Evolutionary conservation across 64 coral and sea anemone species (phyloP).

Genomic region (Montipora cactus): DNA sequence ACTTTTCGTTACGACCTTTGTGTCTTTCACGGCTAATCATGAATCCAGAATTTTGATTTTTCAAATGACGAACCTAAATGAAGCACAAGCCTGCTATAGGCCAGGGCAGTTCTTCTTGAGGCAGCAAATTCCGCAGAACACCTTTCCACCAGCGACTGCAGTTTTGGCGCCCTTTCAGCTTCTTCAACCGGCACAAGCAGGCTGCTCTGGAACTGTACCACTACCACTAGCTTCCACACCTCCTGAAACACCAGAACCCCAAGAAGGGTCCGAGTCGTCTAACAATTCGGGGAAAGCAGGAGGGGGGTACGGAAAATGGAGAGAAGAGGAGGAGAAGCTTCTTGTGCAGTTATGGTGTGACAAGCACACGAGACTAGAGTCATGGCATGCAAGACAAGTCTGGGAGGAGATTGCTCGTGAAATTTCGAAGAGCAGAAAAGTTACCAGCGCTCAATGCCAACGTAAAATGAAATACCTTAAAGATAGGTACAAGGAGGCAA

Average conservation of each 20-base stretch:
- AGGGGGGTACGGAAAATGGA: constrained; percentile 24
- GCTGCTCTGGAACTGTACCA: not conserved
- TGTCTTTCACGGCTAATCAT: too few relatives aligned
- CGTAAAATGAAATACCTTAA: constrained; percentile 48
- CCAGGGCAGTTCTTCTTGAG: not conserved
- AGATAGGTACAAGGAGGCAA: constrained; percentile 55
- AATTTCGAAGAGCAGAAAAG: not conserved
- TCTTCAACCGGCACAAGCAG: constrained; percentile 19
- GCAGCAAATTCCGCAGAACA: constrained; percentile 8
- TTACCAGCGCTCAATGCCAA: constrained; percentile 27
- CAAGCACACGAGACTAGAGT: constrained; percentile 29
- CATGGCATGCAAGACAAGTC: not conserved
- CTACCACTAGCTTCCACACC: not conserved
- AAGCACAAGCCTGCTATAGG: too few relatives aligned
- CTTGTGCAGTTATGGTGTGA: constrained; percentile 36
- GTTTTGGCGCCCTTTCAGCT: constrained; percentile 10
- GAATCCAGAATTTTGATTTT: too few relatives aligned
- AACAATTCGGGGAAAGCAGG: constrained; percentile 7
- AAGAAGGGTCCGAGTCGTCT: not conserved
- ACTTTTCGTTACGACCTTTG: too few relatives aligned
- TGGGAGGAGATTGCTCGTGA: constrained; percentile 37
- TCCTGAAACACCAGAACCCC: constrained; percentile 12
- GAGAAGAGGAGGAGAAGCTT: constrained; percentile 12
- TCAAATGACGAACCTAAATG: too few relatives aligned
- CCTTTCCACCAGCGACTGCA: not conserved